Evolutionary conservation across 2,797 vertebrate species (phyloP), one percentile per base, ranked within the genome.

Genomic region (Craterocephalus amniculus): DNA sequence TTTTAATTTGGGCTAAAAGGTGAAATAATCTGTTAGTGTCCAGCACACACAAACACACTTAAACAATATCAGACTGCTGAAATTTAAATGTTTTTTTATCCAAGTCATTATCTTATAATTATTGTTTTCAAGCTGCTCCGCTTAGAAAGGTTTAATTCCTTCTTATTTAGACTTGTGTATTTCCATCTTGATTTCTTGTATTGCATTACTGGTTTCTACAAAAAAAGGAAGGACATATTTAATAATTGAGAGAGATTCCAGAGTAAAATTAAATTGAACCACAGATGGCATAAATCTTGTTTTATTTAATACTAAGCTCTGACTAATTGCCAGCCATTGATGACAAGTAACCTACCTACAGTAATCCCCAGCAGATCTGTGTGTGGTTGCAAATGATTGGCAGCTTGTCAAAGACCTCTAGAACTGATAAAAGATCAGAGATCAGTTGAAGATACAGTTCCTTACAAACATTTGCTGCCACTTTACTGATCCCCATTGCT

Each of bases 21-120:
- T 45, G 76, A 74, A 88, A 88, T 87, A 82, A 88, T 82, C 36
- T 54, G 59, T 73, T 80, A 51, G 59, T 76, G 55, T 71, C 22
- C 45, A 70, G 67, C 58, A 66, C 66, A 67, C 36, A 57, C 57
- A 6, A 70, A 22, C n/a, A 64, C 57, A 3, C 31, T 54, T 12
- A 68, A 76, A 64, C 49, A 64, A 51, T 54, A 73, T 13, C 48
- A 67, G 20, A 54, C n/a, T 67, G 36, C 20, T 59, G 35, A 24
- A 2, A 12, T 4, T 27, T 34, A 52, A 66, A 54, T 36, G 49
- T 26, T 9, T 31, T 6, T 31, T 56, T 56, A 20, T 40, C 14
- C 4, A 16, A 20, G 7, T 8, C 43, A 48, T 48, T 48, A 48
- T 48, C 43, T 48, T 48, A 20, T 48, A n/a, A n/a, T n/a, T n/a